These are phyloP conservation scores for Globia sparganii DNA, from an alignment of 2,888 invertebrate species.

Conservation along the genomic window DNA sequence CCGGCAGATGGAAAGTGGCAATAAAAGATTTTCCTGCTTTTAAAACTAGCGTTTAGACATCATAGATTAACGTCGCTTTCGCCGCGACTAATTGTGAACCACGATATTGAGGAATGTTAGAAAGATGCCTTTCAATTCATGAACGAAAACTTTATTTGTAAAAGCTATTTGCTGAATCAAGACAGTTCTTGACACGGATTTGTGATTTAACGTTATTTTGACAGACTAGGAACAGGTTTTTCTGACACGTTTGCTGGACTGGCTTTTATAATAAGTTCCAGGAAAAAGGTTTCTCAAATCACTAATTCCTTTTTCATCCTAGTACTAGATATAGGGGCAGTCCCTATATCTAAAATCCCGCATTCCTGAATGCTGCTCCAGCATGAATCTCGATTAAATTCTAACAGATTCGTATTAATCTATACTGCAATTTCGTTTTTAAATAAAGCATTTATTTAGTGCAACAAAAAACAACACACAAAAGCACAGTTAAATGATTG, in stretches of 20 bases:
- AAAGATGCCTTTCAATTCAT: slow-evolving; percentile 2
- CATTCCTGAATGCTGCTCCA: background rate
- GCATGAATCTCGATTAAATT: background rate
- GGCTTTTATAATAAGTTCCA: background rate
- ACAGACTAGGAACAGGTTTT: background rate
- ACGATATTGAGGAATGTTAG: slow-evolving; percentile 37
- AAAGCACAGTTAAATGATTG: background rate
- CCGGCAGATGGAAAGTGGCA: slow-evolving; percentile 42
- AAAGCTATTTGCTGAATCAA: background rate
- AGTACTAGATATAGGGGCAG: background rate
- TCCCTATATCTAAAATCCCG: background rate
- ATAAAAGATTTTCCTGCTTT: slow-evolving; percentile 27
- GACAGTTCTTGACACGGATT: background rate
- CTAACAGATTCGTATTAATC: background rate
- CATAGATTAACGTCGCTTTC: slow-evolving; percentile 54
- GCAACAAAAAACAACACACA: background rate
- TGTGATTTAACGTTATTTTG: background rate
- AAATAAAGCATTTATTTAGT: background rate
- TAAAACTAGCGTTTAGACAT: slow-evolving; percentile 35
- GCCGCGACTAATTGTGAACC: slow-evolving; percentile 46
- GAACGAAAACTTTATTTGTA: background rate
- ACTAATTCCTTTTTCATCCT: background rate
- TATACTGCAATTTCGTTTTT: background rate
- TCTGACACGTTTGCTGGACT: background rate
- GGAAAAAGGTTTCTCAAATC: background rate